A percentile compares a stretch with the other conserved stretches of the same genome.
Conservation (phyloP, 2,888 invertebrate species). For the Orchesella flavescens region DNA sequence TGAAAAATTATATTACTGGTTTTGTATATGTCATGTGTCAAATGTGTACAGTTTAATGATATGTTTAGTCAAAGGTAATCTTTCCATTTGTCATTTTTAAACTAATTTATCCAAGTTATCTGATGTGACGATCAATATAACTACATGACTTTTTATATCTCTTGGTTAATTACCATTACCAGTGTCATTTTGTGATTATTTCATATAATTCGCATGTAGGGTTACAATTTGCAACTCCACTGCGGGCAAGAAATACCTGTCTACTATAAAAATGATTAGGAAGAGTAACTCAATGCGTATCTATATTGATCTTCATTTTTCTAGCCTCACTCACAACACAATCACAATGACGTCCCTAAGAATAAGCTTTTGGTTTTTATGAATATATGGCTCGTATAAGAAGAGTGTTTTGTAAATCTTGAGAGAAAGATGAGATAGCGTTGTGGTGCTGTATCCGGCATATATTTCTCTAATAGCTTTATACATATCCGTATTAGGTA, state of each 20-base stretch:
- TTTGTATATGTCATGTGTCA: no score
- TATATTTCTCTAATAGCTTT: constrained; percentile 21
- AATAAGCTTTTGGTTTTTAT: constrained; percentile 15
- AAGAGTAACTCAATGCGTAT: no score
- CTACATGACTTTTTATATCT: neutral
- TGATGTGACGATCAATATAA: no score
- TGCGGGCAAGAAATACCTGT: no score
- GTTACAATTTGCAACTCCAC: no score
- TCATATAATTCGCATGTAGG: no score
- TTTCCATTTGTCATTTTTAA: neutral
- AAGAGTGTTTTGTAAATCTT: neutral
- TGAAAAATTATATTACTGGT: no score
- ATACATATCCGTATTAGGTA: neutral
- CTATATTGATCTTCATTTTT: no score
- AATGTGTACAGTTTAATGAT: no score
- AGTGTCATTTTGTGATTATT: no score
- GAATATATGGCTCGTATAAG: constrained; percentile 1
- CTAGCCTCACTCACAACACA: no score
- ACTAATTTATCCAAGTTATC: neutral
- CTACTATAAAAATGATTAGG: no score
- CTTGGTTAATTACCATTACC: neutral
- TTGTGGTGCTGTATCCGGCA: constrained; percentile 40
- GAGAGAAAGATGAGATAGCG: constrained; percentile 13
- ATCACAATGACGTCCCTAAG: neutral
- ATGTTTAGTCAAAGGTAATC: neutral